Evolutionary conservation across 2,113 vertebrate genomes (phyloP).

Genomic region (Oenanthe oenanthe): DNA sequence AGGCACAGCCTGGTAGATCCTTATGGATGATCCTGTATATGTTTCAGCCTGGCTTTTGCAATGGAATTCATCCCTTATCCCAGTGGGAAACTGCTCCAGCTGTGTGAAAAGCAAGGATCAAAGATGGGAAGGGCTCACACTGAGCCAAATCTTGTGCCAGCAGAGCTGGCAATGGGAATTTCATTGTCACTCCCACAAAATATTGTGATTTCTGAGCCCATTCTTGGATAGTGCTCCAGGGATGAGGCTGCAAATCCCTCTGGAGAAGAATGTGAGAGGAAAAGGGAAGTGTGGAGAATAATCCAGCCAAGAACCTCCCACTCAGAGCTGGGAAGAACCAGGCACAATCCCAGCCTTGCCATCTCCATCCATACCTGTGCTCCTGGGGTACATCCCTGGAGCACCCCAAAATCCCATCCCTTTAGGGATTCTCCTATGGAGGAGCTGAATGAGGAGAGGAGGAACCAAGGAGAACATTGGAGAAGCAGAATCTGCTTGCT

Average conservation of each 20-base stretch:
- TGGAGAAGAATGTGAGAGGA: background rate
- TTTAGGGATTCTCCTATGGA: background rate
- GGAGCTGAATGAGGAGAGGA: background rate
- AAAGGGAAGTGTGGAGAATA: background rate
- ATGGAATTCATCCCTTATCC: background rate
- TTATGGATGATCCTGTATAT: background rate
- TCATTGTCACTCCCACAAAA: background rate
- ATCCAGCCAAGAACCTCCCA: background rate
- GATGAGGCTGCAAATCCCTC: background rate
- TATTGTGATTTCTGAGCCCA: background rate
- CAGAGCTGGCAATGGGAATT: background rate
- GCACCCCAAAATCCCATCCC: background rate
- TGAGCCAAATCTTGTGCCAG: background rate
- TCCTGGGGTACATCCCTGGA: background rate
- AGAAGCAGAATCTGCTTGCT: background rate
- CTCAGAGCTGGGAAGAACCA: background rate
- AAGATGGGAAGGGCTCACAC: background rate
- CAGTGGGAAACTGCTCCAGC: rapidly evolving
- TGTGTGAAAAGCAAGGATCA: rapidly evolving
- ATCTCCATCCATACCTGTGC: background rate
- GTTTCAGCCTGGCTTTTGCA: background rate
- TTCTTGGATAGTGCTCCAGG: background rate
- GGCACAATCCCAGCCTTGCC: rapidly evolving
- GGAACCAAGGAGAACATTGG: background rate
- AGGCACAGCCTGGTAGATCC: background rate